phyloP scores from a whole-genome alignment of 2,888 invertebrate genomes.

The Antitype chi region DNA sequence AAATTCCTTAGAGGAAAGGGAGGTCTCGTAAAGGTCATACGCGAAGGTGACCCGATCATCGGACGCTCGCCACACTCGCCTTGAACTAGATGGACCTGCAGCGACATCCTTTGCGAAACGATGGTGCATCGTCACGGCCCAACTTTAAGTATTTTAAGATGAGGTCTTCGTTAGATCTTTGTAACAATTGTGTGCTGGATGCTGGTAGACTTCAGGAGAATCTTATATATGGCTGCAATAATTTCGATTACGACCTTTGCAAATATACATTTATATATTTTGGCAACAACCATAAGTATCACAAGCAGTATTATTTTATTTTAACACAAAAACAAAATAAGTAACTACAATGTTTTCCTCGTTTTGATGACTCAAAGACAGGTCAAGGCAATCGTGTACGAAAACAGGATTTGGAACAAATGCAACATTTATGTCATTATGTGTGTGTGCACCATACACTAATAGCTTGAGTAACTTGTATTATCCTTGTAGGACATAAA shows the following conservation, averaged over 20 bases:
- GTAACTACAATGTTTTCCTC: slow-evolving; percentile 18
- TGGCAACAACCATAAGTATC: background rate
- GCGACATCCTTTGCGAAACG: slow-evolving; percentile 77
- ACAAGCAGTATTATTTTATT: background rate
- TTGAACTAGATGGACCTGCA: slow-evolving; percentile 82
- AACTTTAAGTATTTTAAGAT: slow-evolving; percentile 33
- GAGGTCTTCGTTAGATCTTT: background rate
- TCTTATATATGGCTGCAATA: background rate
- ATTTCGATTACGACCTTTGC: background rate
- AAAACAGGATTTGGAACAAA: slow-evolving; percentile 30
- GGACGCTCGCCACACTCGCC: slow-evolving; percentile 78
- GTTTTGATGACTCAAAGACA: slow-evolving; percentile 40
- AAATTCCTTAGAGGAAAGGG: slow-evolving; percentile 83
- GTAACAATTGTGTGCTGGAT: background rate
- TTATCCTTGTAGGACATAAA: slow-evolving; percentile 9
- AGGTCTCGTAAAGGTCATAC: slow-evolving; percentile 82
- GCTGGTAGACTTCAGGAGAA: background rate
- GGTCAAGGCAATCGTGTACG: slow-evolving; percentile 44
- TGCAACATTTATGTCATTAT: slow-evolving; percentile 7
- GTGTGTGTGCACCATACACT: slow-evolving; percentile 17
- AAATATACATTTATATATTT: background rate
- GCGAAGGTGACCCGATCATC: slow-evolving; percentile 84
- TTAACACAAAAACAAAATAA: background rate
- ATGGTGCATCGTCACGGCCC: slow-evolving; percentile 44
- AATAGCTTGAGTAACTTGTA: background rate